phyloP scores from a whole-genome alignment of 2,113 vertebrate species.

The Vidua macroura region DNA sequence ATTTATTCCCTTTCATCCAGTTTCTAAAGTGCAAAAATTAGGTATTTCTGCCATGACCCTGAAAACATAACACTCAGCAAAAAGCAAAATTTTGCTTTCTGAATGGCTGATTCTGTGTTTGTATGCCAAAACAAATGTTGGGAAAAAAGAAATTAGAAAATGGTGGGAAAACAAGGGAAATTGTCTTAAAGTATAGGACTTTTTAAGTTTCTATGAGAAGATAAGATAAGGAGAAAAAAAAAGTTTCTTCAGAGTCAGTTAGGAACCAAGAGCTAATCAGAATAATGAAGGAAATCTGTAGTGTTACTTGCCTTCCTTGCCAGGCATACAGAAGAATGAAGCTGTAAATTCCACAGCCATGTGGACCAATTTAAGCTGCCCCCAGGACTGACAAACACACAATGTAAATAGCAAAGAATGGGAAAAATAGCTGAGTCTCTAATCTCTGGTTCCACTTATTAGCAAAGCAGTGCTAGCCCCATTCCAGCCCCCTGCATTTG shows the following conservation, averaged over 20 bases:
- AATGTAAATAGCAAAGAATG: neutral
- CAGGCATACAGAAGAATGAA: neutral
- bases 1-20: neutral
- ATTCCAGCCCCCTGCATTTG: neutral
- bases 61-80: neutral
- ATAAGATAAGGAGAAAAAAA: rapidly evolving
- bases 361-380: neutral
- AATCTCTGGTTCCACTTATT: neutral
- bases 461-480: neutral
- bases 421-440: neutral
- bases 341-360: neutral
- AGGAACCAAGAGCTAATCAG: neutral
- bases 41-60: neutral
- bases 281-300: neutral
- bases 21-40: neutral
- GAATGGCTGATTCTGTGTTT: neutral
- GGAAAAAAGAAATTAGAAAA: neutral
- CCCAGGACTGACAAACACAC: neutral
- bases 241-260: neutral
- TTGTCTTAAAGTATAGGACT: neutral
- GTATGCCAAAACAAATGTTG: neutral
- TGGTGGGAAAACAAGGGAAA: neutral
- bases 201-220: neutral
- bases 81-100: neutral
- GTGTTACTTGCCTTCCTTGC: neutral